Conservation (phyloP, 2,113 vertebrate genomes). For the Chlorodrepanis virens region DNA sequence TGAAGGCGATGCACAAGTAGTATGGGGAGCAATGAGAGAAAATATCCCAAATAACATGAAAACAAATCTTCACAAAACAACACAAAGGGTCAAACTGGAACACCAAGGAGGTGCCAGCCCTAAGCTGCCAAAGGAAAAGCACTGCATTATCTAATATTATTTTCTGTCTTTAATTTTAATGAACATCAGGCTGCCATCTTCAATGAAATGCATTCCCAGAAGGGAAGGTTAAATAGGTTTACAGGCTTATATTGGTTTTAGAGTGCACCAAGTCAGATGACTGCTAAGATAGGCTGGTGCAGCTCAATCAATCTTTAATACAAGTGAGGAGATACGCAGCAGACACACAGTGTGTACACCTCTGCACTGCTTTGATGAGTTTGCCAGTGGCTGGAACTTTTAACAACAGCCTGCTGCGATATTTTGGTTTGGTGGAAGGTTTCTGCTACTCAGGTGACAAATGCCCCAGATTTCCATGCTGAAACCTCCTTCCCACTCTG, state of each 20-base stretch:
- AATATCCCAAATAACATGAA: neutral
- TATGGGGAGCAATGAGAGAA: neutral
- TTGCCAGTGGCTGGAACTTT: neutral
- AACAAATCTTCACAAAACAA: neutral
- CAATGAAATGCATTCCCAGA: neutral
- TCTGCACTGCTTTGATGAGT: neutral
- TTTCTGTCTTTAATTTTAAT: slow-evolving; percentile 39
- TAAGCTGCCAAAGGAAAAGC: neutral
- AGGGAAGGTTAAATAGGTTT: slow-evolving; percentile 4
- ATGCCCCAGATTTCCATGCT: neutral
- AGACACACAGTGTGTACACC: neutral
- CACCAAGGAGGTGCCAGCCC: neutral
- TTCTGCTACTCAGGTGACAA: neutral
- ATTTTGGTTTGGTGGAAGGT: neutral
- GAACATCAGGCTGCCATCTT: neutral
- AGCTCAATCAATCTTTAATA: neutral
- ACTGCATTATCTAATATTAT: neutral
- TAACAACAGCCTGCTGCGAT: neutral
- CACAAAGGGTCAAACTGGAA: neutral
- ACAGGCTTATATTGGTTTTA: neutral
- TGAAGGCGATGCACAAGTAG: fast-evolving
- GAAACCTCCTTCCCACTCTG: neutral
- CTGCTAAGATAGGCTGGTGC: neutral
- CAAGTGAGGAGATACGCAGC: neutral
- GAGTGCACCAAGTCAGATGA: neutral